Evolutionary conservation across 2,113 vertebrate species (phyloP).

Genomic region (Channa argus): DNA sequence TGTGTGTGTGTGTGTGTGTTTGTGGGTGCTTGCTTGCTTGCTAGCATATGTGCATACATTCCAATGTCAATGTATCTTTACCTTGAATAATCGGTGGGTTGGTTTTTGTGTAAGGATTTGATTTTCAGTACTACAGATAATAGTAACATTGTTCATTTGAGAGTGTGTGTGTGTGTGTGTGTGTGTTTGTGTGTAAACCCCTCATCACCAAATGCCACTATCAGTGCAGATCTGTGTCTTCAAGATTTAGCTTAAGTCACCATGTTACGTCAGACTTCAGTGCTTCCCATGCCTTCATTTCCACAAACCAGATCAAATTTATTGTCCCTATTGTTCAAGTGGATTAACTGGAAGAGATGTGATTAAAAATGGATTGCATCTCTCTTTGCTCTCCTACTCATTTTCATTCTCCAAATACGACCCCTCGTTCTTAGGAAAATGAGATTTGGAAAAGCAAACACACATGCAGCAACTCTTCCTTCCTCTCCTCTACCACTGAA

Average conservation of each 20-base stretch:
- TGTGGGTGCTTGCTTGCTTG: no score
- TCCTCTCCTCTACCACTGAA: constrained; percentile 78
- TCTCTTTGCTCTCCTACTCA: constrained; percentile 60
- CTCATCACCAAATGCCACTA: constrained; percentile 1
- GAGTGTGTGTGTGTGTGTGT: neutral
- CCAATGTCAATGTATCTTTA: constrained; percentile 2
- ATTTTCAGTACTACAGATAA: neutral
- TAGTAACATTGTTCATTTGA: neutral
- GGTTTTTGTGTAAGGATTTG: neutral
- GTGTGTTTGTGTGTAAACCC: no score
- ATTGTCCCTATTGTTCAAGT: constrained; percentile 65
- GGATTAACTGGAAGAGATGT: constrained; percentile 67
- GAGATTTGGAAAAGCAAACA: constrained; percentile 72
- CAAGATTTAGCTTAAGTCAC: constrained; percentile 41
- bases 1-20: neutral
- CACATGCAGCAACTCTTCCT: constrained; percentile 45
- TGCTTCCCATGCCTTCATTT: constrained; percentile 54
- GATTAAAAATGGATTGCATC: constrained; percentile 71
- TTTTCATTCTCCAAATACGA: constrained; percentile 71
- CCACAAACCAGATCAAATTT: constrained; percentile 60
- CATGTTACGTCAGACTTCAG: constrained; percentile 42
- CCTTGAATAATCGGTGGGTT: neutral
- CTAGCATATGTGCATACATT: neutral
- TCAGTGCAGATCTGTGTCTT: constrained; percentile 41
- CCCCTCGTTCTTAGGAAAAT: constrained; percentile 69